phyloP scores from a whole-genome alignment of 1,140 invertebrate genomes.

The Cecropterus lyciades region DNA sequence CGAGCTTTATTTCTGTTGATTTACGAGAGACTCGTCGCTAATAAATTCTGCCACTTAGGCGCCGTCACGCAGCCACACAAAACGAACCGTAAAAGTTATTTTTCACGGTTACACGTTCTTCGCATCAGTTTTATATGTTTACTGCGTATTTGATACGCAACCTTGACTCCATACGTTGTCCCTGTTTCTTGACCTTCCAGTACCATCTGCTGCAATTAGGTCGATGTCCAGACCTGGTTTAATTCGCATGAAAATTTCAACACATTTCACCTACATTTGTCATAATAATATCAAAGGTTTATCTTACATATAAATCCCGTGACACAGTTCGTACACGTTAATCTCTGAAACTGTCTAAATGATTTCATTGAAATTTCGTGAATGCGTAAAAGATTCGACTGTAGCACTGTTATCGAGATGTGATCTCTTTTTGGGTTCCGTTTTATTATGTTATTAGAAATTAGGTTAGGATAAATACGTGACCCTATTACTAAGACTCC shows the following conservation, averaged over 20 bases:
- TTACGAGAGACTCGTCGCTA: slow-evolving; percentile 10
- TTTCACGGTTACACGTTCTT: slow-evolving; percentile 9
- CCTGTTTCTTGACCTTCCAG: slow-evolving; percentile 16
- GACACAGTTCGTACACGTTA: no score
- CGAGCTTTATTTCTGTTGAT: slow-evolving; percentile 22
- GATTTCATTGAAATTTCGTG: no score
- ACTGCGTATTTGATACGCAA: neutral
- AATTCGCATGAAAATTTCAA: neutral
- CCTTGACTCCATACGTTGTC: slow-evolving; percentile 12
- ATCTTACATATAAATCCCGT: no score
- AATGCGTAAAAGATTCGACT: no score
- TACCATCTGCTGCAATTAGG: slow-evolving; percentile 12
- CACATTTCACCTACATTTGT: no score
- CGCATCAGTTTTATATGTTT: slow-evolving; percentile 10
- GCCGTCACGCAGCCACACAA: neutral
- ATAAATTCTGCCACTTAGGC: slow-evolving; percentile 34
- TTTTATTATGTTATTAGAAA: no score
- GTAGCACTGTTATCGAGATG: no score
- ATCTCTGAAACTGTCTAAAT: no score
- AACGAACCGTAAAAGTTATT: slow-evolving; percentile 24
- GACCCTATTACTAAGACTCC: no score
- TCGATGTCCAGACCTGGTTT: neutral
- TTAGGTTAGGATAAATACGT: no score
- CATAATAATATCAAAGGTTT: no score
- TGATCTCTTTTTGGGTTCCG: no score